Evolutionary conservation across 2,797 vertebrate species (phyloP), one percentile per base, ranked within the genome.

Genomic region (Muscicapa striata): DNA sequence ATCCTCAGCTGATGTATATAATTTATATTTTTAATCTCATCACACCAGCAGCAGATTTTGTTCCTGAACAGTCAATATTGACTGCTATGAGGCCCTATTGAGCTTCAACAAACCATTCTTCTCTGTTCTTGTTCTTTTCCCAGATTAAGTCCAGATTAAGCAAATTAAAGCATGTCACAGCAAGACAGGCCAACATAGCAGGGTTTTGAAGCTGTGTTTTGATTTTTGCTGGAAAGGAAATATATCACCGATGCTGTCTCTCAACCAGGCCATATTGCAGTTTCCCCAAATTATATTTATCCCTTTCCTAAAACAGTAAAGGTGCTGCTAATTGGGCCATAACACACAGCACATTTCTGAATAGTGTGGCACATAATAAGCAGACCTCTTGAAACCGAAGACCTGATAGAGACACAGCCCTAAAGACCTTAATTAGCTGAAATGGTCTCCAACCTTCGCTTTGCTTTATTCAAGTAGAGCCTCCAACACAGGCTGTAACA

Each of bases 21-120:
- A 64, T 9, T 7, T 58, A 48, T 52, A 62, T 84, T 89, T 85
- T 61, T 21, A 84, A 79, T 26, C 43, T 92, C 19, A 68, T 61
- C 72, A 76, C 15, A 78, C 22, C 55, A 80, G 67, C 57, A 90
- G 67, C 70, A 86, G 63, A 76, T 21, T 70, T 40, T 57, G 36
- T 72, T 88, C 41, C 49, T 74, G 61, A 88, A 36, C 30, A 45
- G 34, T 87, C 87, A 70, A 30, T 66, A 75, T 66, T 95, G 94
- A 84, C 68, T 88, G 64, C 87, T 87, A 10, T 83, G 75, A 94
- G 45, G 94, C 64, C 70, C 62, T 92, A 80, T 84, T 95, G 87
- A 95, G 77, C 68, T 82, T 92, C 46, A 82, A 91, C 58, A 96
- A 93, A 63, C 57, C 52, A 67, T 76, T 43, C 49, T 87, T 96